These are phyloP conservation scores for Acrobasis repandana DNA, from an alignment of 2,888 invertebrate species.

Conservation along the genomic window DNA sequence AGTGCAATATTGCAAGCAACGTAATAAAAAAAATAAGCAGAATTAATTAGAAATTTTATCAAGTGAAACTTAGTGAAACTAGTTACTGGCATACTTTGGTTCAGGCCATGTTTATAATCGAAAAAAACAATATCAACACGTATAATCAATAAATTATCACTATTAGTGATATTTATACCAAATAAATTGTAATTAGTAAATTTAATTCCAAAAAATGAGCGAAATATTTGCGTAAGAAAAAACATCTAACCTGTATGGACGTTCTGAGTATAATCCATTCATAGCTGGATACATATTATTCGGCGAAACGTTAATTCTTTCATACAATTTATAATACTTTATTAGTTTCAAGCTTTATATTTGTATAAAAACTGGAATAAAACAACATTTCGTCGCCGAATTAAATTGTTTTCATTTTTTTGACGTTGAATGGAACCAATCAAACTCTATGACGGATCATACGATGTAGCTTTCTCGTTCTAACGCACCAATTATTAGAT, in stretches of 20 bases:
- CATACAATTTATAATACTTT: conserved; percentile 13
- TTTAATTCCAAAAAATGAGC: conserved; percentile 2
- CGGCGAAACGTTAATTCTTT: not conserved
- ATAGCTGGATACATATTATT: conserved; percentile 67
- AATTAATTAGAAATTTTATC: conserved; percentile 34
- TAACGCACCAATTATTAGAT: conserved; percentile 30
- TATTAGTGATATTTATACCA: not conserved
- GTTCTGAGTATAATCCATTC: conserved; percentile 72
- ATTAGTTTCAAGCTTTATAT: conserved; percentile 1
- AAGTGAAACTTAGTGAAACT: conserved; percentile 47
- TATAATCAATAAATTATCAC: not conserved
- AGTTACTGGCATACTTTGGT: conserved; percentile 40
- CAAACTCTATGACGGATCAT: conserved; percentile 66
- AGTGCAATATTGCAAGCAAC: conserved; percentile 23
- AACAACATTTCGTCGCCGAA: conserved; percentile 53
- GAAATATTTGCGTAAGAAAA: conserved; percentile 26
- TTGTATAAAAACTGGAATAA: conserved; percentile 25
- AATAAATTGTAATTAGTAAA: not conserved
- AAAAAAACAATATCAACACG: not conserved
- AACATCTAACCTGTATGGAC: conserved; percentile 71
- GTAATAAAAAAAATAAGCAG: conserved; percentile 30
- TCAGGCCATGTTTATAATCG: conserved; percentile 22
- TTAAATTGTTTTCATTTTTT: conserved; percentile 27
- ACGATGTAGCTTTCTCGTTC: conserved; percentile 63
- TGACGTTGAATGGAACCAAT: conserved; percentile 36